Conservation (phyloP, 2,888 invertebrate species). For the Abrostola triplasia region DNA sequence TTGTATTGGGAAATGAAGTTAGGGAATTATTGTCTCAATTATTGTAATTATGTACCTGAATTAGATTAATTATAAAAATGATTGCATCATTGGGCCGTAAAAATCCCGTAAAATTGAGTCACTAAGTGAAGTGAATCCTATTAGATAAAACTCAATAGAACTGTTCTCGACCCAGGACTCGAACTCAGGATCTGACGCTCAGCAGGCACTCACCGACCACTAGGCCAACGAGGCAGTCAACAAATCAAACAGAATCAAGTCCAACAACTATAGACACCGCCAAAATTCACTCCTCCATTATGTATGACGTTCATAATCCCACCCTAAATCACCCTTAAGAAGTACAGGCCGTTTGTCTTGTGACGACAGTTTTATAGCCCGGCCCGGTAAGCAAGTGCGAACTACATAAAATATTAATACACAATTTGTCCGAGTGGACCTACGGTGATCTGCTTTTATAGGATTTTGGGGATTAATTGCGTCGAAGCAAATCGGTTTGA, state of each 20-base stretch:
- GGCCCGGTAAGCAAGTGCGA: constrained; percentile 70
- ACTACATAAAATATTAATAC: constrained; percentile 88
- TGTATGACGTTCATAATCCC: constrained; percentile 74
- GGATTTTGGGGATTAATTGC: constrained; percentile 81
- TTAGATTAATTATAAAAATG: too few species aligned
- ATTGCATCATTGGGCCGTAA: too few species aligned
- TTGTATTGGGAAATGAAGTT: not conserved
- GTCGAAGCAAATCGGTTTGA: constrained; percentile 42
- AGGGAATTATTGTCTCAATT: not conserved
- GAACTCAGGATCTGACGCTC: too few species aligned
- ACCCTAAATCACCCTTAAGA: constrained; percentile 84
- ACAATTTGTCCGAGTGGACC: constrained; percentile 87
- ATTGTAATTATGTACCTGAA: too few species aligned
- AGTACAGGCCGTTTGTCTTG: constrained; percentile 81
- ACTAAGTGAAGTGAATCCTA: too few species aligned
- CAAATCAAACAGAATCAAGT: not conserved
- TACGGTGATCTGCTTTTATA: constrained; percentile 85
- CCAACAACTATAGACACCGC: constrained; percentile 11
- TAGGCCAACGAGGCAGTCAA: not conserved
- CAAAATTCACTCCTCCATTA: constrained; percentile 53
- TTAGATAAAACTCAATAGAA: too few species aligned
- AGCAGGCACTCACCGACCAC: too few species aligned
- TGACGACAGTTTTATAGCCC: constrained; percentile 85
- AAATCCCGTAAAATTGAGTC: too few species aligned
- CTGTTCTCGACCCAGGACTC: too few species aligned